Percentiles rank a stretch among this genome's conserved stretches.
These are phyloP conservation scores for Forbesichthys papilliferus DNA, from an alignment of 2,113 vertebrate species.

Conservation along the genomic window DNA sequence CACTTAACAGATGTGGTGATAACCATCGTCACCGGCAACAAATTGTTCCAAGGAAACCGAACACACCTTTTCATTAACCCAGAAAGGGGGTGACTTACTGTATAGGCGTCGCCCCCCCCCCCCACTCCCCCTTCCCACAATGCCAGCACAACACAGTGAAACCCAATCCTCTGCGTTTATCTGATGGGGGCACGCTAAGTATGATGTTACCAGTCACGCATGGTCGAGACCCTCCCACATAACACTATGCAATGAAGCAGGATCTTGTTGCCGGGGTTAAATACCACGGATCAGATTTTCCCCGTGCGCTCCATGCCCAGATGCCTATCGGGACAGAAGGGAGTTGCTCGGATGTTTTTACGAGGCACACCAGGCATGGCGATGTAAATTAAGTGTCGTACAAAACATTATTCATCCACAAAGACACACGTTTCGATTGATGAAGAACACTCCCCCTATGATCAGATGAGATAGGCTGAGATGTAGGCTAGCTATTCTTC, in stretches of 20 bases:
- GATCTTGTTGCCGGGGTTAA: conserved; percentile 61
- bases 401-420: conserved; percentile 62
- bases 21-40: conserved; percentile 28
- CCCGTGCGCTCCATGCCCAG: conserved; percentile 59
- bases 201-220: conserved; percentile 57
- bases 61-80: conserved; percentile 51
- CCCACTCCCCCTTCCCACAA: conserved; percentile 10
- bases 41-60: conserved; percentile 48
- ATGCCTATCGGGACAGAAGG: conserved; percentile 55
- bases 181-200: conserved; percentile 51
- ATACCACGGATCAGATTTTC: conserved; percentile 55
- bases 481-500: conserved; percentile 16
- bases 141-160: conserved; percentile 47
- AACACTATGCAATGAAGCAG: conserved; percentile 64
- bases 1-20: neutral
- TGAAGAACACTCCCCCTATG: conserved; percentile 46
- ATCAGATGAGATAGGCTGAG: conserved; percentile 53
- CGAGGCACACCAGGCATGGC: conserved; percentile 56
- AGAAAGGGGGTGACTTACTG: neutral
- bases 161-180: conserved; percentile 54
- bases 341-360: conserved; percentile 52
- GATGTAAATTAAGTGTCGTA: conserved; percentile 65
- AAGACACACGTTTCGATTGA: conserved; percentile 60
- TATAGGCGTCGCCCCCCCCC: conserved; percentile 11
- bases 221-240: conserved; percentile 52